A percentile compares a stretch with the other conserved stretches of the same genome.
Conservation (phyloP, 2,113 vertebrate genomes). For the Myotis brandtii region DNA sequence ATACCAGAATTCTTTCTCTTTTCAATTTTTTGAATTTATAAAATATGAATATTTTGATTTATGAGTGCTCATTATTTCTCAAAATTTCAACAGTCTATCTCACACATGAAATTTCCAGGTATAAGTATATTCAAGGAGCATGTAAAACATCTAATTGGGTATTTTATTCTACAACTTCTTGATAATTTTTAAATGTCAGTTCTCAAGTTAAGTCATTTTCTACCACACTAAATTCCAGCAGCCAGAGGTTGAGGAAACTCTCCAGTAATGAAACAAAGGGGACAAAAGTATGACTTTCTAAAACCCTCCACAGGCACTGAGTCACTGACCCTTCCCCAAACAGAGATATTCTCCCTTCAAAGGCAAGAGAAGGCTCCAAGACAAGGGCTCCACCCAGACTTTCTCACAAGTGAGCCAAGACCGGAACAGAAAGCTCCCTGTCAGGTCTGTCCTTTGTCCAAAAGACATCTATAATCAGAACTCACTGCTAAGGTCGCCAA, state of each 20-base stretch:
- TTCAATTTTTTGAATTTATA: constrained; percentile 42
- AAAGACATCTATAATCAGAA: constrained; percentile 5
- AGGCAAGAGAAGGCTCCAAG: background rate
- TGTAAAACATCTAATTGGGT: background rate
- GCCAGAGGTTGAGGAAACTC: background rate
- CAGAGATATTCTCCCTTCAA: background rate
- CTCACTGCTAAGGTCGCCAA: background rate
- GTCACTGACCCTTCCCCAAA: constrained; percentile 15
- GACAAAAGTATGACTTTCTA: background rate
- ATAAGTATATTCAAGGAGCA: background rate
- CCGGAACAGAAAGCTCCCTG: background rate
- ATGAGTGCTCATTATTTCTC: constrained; percentile 32
- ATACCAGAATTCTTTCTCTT: background rate
- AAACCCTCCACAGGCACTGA: background rate
- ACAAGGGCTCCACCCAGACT: background rate
- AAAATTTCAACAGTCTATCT: constrained; percentile 30
- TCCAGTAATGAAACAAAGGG: constrained; percentile 11
- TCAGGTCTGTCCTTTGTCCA: background rate
- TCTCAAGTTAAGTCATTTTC: constrained; percentile 44
- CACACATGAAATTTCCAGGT: constrained; percentile 25
- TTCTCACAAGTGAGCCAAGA: background rate
- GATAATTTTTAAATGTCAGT: background rate
- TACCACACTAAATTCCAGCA: background rate
- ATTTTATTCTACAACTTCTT: constrained; percentile 20
- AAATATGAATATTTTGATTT: constrained; percentile 27